phyloP scores from a whole-genome alignment of 2,888 invertebrate species.

The Dolichopus griseipennis region DNA sequence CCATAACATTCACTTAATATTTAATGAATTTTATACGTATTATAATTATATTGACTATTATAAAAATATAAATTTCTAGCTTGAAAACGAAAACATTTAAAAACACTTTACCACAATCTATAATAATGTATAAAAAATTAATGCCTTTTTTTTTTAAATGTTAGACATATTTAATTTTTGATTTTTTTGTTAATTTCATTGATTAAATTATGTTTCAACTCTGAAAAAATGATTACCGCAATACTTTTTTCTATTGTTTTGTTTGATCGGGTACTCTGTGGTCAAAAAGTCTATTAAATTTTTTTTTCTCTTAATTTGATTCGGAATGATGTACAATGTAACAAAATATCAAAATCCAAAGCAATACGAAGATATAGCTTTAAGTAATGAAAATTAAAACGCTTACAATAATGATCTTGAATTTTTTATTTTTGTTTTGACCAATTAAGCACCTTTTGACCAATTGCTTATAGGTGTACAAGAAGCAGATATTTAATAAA shows the following conservation, averaged over 20 bases:
- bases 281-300: background rate
- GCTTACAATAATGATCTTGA: background rate
- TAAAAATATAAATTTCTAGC: no score
- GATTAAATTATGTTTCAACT: background rate
- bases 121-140: no score
- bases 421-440: background rate
- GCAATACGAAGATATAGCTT: background rate
- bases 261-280: background rate
- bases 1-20: no score
- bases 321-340: background rate
- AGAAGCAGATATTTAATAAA: no score
- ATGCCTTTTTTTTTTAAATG: no score
- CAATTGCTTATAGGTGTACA: no score
- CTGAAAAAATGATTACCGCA: background rate
- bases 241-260: background rate
- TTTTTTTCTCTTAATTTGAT: background rate
- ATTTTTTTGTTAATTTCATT: background rate
- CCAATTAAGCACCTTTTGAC: no score
- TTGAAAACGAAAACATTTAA: no score
- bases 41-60: no score
- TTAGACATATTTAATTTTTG: background rate
- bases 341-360: no score
- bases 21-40: no score
- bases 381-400: background rate
- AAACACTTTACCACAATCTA: no score